Base-by-base conservation (phyloP, 2,888 invertebrate genomes). In the Tetrapedia diversipes region DNA sequence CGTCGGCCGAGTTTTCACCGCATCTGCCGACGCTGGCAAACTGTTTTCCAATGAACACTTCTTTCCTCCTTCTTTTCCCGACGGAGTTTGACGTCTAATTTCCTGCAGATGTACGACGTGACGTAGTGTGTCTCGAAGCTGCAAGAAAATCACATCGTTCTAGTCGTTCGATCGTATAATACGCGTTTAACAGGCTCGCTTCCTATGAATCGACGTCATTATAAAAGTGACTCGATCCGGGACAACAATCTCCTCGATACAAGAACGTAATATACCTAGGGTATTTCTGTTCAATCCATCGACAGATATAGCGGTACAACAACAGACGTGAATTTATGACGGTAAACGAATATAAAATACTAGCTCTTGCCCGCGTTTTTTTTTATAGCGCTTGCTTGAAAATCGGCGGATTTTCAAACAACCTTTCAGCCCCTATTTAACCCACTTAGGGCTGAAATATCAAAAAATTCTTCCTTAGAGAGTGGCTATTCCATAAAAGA, bases 21-120 rank as follows among this genome's bases (percentile, higher is more conserved):
- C 72, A 74, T 69, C 74, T 70, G 72, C 56, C 69, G 65, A 51
- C 81, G 49, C 27, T 68, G 74, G 63, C 57, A 76, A 73, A 81
- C 75, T 77, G 73, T 79, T 82, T 82, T 79, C 69, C 81, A 73
- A 79, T 81, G 69, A 59, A 54, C 54, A 27, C 54, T 72, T 59
- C 72, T 77, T 61, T 45, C 60, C 64, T 22, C 19, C 22, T 22
- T 34, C 7, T 19, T 27, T 51, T n/a, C n/a, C n/a, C n/a, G 27
- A 51, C n/a, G n/a, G 27, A 27, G 27, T 51, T n/a, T 51, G 27
- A n/a, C 49, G 27, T 51, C 10, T 29, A 27, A 51, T 51, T 51
- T n/a, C n/a, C 49, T n/a, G 2, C n/a, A 16, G 10, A 51, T 27
- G 27, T 16, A 51, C 4, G 49, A 16, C n/a, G n/a, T 10, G 10